Base-by-base conservation (phyloP, 2,888 invertebrate species). In the Pinctada fucata region DNA sequence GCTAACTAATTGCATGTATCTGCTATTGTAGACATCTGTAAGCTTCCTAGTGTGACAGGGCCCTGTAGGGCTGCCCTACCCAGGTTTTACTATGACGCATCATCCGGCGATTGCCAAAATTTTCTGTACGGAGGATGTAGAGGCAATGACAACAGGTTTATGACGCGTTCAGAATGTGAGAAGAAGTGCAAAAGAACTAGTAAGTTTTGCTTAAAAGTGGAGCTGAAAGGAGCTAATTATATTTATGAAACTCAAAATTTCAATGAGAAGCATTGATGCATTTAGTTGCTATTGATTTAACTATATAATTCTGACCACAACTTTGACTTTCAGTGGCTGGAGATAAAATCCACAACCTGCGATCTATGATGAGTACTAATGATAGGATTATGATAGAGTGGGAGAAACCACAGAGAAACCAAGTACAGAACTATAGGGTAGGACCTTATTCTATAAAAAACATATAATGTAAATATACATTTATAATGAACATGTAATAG, bases 121-220 rank as follows among this genome's bases (percentile, higher is more conserved):
- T 98, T 97, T 93, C 92, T 94, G 80, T 97, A 96, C 90, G 95
- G 97, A 63, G 97, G 97, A 79, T 97, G 97, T 91, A 94, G 94
- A 63, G 97, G 97, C 52, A 96, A 96, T 86, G 95, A 96, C 73
- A 97, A 97, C 92, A 94, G 96, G 75, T 87, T 97, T 93, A 73
- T 72, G 16, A 83, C 86, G 2, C 78, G 79, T 52, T 85, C 79
- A 10, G 88, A 89, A 48, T 90, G 90, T 82, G 82, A 85, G 75
- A 80, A 77, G 66, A 77, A 76, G 49, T 87, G 87, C 64, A 52
- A 52, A 51, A 51, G 72, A 48, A 67, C 48, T 72, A 68, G 77
- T 77, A 48, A 72, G 13, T 58, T 31, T 31, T 31, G 31, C 31
- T 0, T 31, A 31, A 31, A 31, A 31, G 31, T 31, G 31, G 31